Conservation (phyloP, 1,140 invertebrate species). For the Neodiprion pinetum region DNA sequence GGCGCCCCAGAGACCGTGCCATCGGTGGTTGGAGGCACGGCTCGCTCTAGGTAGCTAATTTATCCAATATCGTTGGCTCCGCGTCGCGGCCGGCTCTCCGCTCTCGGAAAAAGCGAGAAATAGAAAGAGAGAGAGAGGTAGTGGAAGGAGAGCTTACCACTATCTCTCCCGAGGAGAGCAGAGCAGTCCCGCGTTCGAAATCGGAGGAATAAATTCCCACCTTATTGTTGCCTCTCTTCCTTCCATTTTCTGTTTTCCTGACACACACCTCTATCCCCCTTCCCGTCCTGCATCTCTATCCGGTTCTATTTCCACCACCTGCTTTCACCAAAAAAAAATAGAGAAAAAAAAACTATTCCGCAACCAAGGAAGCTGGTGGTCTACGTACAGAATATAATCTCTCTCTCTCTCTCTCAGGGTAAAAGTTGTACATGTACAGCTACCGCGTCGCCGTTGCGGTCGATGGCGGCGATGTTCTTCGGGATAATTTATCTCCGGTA, state of each 20-base stretch:
- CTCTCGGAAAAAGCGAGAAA: too few relatives aligned
- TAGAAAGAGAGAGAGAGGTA: too few relatives aligned
- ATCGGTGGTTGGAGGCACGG: background rate
- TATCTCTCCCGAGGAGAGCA: background rate
- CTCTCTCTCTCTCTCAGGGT: background rate
- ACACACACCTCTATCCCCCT: too few relatives aligned
- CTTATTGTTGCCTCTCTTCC: background rate
- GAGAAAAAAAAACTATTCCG: too few relatives aligned
- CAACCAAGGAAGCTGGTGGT: too few relatives aligned
- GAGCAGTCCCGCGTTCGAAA: background rate
- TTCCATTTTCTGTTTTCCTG: too few relatives aligned
- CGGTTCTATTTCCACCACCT: background rate
- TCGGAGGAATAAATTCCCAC: background rate
- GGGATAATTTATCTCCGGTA: background rate
- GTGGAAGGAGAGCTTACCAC: background rate
- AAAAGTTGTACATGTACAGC: too few relatives aligned
- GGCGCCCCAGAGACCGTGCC: constrained; percentile 1
- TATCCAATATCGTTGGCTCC: constrained; percentile 2
- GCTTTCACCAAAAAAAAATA: background rate
- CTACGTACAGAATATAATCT: too few relatives aligned
- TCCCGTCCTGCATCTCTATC: background rate
- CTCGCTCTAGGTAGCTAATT: background rate
- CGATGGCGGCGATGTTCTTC: background rate
- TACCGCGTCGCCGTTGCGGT: background rate
- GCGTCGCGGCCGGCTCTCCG: too few relatives aligned